Conservation (phyloP, 1,140 invertebrate species). For the Drosophila burlai region DNA sequence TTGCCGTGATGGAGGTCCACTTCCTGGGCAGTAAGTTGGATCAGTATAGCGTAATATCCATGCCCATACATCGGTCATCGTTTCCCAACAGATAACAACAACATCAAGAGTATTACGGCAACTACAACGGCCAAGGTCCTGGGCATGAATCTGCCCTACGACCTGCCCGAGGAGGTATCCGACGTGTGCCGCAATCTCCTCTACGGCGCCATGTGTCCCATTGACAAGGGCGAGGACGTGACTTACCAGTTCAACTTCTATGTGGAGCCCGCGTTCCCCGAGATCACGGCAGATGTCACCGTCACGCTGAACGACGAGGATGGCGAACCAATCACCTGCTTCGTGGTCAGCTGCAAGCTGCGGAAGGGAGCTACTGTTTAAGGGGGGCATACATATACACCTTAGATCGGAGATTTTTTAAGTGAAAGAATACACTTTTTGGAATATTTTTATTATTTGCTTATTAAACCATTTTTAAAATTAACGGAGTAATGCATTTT, state of each 20-base stretch:
- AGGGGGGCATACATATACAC: too few relatives aligned
- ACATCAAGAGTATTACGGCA: constrained; percentile 54
- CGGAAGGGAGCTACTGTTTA: constrained; percentile 39
- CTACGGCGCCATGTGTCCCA: constrained; percentile 73
- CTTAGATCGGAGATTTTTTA: too few relatives aligned
- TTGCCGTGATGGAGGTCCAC: constrained; percentile 70
- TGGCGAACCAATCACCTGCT: constrained; percentile 57
- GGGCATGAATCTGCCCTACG: constrained; percentile 68
- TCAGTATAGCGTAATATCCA: background rate
- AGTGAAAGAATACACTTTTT: too few relatives aligned
- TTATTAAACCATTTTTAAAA: too few relatives aligned
- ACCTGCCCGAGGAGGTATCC: constrained; percentile 67
- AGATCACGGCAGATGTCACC: constrained; percentile 71
- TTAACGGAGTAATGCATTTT: too few relatives aligned
- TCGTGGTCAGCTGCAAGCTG: constrained; percentile 58
- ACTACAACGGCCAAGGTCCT: constrained; percentile 63
- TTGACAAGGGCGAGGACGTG: constrained; percentile 73
- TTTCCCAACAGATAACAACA: constrained; percentile 52
- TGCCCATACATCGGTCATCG: background rate
- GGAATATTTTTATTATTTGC: too few relatives aligned
- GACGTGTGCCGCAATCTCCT: constrained; percentile 73
- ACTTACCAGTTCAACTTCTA: constrained; percentile 75
- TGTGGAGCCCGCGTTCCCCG: constrained; percentile 67
- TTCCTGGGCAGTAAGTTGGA: constrained; percentile 71
- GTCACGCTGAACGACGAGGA: constrained; percentile 63